A percentile compares a stretch with the other conserved stretches of the same genome.
Evolutionary conservation across 2,113 vertebrate species (phyloP).

Genomic region (Nerophis lumbriciformis): DNA sequence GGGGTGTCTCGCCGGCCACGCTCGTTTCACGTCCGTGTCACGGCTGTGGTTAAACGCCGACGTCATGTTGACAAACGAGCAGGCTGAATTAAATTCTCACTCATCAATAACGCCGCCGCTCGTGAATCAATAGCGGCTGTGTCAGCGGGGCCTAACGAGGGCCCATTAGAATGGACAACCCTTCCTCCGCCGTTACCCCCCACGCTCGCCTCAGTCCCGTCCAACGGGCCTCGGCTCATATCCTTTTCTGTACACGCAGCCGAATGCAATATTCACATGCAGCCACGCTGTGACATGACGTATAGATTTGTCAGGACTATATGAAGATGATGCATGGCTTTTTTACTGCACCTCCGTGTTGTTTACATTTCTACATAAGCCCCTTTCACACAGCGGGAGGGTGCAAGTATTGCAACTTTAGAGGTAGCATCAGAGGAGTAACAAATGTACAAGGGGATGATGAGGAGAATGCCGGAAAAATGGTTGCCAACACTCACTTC

Average conservation of each 20-base stretch:
- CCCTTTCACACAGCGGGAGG: no score
- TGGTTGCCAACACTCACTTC: no score
- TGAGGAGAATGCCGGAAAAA: no score
- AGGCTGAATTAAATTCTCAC: constrained; percentile 73
- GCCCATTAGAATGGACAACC: constrained; percentile 63
- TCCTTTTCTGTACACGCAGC: constrained; percentile 44
- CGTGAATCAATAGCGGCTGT: constrained; percentile 69
- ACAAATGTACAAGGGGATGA: no score
- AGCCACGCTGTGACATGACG: constrained; percentile 60
- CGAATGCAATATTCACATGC: constrained; percentile 63
- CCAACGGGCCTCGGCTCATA: constrained; percentile 43
- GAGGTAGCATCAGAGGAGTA: no score
- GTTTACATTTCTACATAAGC: no score
- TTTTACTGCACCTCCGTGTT: constrained; percentile 21
- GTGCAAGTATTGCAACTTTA: no score
- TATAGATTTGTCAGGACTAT: constrained; percentile 71
- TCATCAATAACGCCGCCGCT: constrained; percentile 72
- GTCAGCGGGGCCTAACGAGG: constrained; percentile 63
- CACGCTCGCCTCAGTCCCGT: constrained; percentile 2
- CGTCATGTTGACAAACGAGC: constrained; percentile 77
- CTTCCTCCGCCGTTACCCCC: constrained; percentile 43
- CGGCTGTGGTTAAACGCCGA: constrained; percentile 66
- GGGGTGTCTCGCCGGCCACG: constrained; percentile 24
- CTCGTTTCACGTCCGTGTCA: constrained; percentile 54
- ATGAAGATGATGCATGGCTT: constrained; percentile 64